Base-by-base conservation (phyloP, 2,113 vertebrate species). In the Hippocampus guttulatus region DNA sequence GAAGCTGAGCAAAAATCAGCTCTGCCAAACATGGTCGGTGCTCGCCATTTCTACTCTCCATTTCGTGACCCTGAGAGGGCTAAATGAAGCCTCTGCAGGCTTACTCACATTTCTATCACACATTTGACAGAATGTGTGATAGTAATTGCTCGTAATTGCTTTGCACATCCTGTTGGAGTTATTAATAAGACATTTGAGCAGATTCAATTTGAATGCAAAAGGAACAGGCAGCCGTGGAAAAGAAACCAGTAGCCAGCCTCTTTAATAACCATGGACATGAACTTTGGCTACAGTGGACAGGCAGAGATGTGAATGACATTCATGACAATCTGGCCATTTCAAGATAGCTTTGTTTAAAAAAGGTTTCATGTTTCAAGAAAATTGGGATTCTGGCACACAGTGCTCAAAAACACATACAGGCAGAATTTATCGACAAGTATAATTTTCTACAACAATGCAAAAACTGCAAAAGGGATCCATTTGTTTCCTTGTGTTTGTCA, bases 41-140 rank as follows among this genome's bases (percentile, higher is more conserved):
- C 23, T 0, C 25, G 16, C 11, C 93, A 43, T 97, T 96, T 73
- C 93, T 90, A 80, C 94, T 92, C 74, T 97, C 95, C 85, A 97
- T 75, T 61, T 97, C 91, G 77, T 95, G 94, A 78, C 96, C 95
- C 75, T 92, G 93, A 3, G 92, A 71, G 70, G 87, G 91, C 58
- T 79, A 88, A 74, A 96, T 88, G 79, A 96, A 88, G 68, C 93
- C 93, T 60, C 95, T 94, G 0, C 95, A 97, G 21, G 89, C 95
- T 97, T 63, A 62, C 63, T 67, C 79, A 80, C 41, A 74, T 63
- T 62, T 21, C 57, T 43, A 51, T 77, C n/a, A 47, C n/a, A n/a
- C n/a, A n/a, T n/a, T n/a, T n/a, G n/a, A n/a, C n/a, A n/a, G n/a
- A 75, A 68, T 75, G 14, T 11, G 2, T 27, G 14, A n/a, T n/a